phyloP scores from a whole-genome alignment of 1,140 invertebrate genomes.

The Littorina saxatilis region DNA sequence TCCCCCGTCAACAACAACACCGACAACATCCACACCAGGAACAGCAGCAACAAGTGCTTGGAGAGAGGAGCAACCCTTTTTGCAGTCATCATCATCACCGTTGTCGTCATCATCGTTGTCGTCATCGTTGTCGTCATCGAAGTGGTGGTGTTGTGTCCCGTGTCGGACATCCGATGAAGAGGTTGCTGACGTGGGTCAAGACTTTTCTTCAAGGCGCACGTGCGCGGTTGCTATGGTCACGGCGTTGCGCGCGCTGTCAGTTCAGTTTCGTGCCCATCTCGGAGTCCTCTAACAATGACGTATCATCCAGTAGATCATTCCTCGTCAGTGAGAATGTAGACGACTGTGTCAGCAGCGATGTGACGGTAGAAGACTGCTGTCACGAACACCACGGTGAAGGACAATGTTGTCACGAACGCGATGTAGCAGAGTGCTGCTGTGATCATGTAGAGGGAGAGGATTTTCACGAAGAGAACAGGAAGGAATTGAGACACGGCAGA shows the following conservation, averaged over 20 bases:
- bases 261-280: neutral
- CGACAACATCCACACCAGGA: too few species aligned
- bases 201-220: neutral
- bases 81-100: neutral
- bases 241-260: neutral
- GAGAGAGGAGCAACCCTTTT: neutral
- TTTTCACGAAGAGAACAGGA: neutral
- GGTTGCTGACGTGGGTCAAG: slow-evolving; percentile 8
- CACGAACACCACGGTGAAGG: neutral
- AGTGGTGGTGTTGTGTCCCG: neutral
- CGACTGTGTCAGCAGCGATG: neutral
- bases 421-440: neutral
- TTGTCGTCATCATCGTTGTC: neutral
- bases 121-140: neutral
- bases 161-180: neutral
- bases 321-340: neutral
- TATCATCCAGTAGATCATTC: neutral
- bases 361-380: neutral
- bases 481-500: neutral
- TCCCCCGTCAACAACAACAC: neutral
- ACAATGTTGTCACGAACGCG: neutral
- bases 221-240: neutral
- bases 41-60: neutral
- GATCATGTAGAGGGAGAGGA: neutral
- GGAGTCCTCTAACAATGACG: neutral